Percentiles rank a stretch among this genome's conserved stretches.
These are phyloP conservation scores for Stegodyphus mimosarum DNA, from an alignment of 1,140 invertebrate genomes.

Conservation along the genomic window DNA sequence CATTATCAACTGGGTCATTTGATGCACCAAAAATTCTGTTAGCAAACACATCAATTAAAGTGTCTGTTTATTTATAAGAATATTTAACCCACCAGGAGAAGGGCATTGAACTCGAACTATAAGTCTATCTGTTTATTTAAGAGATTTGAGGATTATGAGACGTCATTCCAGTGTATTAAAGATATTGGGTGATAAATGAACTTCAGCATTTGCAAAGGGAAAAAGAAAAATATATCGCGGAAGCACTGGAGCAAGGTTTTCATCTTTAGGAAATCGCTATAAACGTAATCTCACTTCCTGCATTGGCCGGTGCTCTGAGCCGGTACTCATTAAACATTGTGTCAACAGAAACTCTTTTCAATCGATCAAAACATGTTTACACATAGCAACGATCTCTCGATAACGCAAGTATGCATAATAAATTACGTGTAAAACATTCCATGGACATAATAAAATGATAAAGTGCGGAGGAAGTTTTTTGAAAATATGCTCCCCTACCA, in stretches of 20 bases:
- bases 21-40: background rate
- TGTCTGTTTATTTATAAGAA: background rate
- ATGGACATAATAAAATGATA: background rate
- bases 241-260: background rate
- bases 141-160: background rate
- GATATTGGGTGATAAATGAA: background rate
- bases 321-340: conserved; percentile 23
- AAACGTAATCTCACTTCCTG: too few species aligned
- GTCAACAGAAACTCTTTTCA: conserved; percentile 5
- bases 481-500: background rate
- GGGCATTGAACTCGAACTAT: background rate
- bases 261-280: background rate
- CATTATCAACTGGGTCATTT: background rate
- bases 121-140: too few species aligned
- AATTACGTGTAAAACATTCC: conserved; percentile 38
- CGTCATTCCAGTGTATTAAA: conserved; percentile 5
- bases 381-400: conserved; percentile 13
- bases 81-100: background rate
- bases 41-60: background rate
- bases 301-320: too few species aligned
- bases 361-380: conserved; percentile 26
- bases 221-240: background rate
- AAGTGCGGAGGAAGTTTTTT: background rate
- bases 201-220: background rate
- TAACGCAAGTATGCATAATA: conserved; percentile 25